Conservation (phyloP, 2,888 invertebrate species). For the Gastrophysa polygoni region DNA sequence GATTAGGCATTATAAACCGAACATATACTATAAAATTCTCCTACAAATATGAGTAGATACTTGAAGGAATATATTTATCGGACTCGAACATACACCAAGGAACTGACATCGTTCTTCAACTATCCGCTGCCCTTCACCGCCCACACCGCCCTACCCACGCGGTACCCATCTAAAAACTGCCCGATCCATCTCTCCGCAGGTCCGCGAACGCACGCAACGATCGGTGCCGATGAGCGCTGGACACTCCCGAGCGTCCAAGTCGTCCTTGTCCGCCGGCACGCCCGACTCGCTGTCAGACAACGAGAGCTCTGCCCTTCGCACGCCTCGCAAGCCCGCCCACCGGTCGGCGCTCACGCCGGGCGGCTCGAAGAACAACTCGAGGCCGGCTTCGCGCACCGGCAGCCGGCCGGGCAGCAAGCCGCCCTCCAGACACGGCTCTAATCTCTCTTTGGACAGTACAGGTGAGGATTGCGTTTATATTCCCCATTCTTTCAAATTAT, state of each 20-base stretch:
- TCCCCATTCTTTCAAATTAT: no score
- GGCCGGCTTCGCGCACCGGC: conserved; percentile 85
- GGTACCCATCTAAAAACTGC: no score
- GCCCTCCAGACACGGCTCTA: conserved; percentile 91
- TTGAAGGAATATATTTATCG: no score
- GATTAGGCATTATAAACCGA: no score
- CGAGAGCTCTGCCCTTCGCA: conserved; percentile 74
- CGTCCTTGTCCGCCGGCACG: conserved; percentile 83
- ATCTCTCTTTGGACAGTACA: conserved; percentile 86
- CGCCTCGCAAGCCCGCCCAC: conserved; percentile 70
- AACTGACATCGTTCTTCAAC: background rate
- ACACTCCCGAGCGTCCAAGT: conserved; percentile 71
- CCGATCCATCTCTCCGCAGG: conserved; percentile 63
- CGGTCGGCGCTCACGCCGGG: conserved; percentile 78
- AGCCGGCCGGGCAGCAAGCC: conserved; percentile 90
- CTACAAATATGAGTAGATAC: no score
- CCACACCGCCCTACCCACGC: background rate
- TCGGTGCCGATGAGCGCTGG: conserved; percentile 82
- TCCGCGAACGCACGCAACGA: conserved; percentile 88
- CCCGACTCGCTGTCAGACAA: conserved; percentile 90
- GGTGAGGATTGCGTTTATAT: conserved; percentile 60
- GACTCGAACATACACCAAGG: no score
- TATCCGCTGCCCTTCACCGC: background rate
- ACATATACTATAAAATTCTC: no score
- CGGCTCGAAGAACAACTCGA: conserved; percentile 72